Evolutionary conservation across 2,113 vertebrate species (phyloP), one percentile per base, ranked within the genome.

Genomic region (Emydocephalus ijimae): DNA sequence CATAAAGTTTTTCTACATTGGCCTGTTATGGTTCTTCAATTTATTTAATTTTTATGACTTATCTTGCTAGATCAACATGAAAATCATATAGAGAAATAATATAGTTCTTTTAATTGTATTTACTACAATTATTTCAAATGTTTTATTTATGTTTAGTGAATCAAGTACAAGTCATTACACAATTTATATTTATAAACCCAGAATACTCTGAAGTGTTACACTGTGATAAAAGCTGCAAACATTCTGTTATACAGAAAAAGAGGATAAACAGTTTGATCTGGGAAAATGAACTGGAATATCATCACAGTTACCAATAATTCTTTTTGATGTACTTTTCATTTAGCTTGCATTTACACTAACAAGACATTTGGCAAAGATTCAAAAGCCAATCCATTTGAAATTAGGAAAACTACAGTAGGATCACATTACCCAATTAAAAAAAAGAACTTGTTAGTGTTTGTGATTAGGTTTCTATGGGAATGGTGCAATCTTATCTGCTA

Each of bases 371-470:
- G 93, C 61, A 95, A 86, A 4, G 52, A 61, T 93, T 94, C 7
- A 94, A 93, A 95, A 95, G 11, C 92, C 88, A 91, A 87, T 88
- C 39, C 69, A 92, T 57, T n/a, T 95, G 89, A 88, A 96, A 92
- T 95, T 94, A 96, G 52, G 43, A 23, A 93, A 90, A 94, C 89
- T 48, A 91, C 1, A 88, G 85, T 7, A 89, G 92, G 91, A 96
- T 88, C 4, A 0, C 24, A 91, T 96, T 95, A 95, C 93, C 88
- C 94, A 96, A 95, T 96, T 95, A 96, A 57, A 93, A 43, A 92
- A 59, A 96, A 34, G 14, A 94, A 92, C 52, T 93, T 93, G 89
- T 92, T 94, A 95, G 86, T 43, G 92, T 23, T 91, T 34, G 87
- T 90, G 4, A 1, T 81, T 88, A 92, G 23, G 54, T 91, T 95